These are phyloP conservation scores for Lophura swinhoii DNA, from an alignment of 2,797 vertebrate genomes.

Conservation along the genomic window DNA sequence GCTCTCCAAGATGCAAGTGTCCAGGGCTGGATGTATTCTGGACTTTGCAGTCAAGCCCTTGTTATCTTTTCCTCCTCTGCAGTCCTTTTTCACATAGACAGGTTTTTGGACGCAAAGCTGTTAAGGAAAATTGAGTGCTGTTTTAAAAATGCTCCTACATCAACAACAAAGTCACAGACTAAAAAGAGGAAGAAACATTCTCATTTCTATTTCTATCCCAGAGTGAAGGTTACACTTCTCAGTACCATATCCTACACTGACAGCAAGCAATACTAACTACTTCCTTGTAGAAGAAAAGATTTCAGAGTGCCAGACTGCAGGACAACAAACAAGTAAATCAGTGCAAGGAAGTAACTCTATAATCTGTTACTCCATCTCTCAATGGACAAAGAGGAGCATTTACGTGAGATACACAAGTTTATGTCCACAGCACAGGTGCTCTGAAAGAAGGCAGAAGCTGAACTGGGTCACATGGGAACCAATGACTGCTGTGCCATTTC, in stretches of 20 bases:
- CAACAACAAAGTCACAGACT: not conserved
- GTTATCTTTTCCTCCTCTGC: conserved; percentile 85
- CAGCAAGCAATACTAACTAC: not conserved
- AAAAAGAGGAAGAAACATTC: not conserved
- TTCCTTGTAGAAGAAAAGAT: not conserved
- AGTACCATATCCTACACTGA: not conserved
- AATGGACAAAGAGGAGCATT: not conserved
- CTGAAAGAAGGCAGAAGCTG: not conserved
- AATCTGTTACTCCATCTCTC: not conserved
- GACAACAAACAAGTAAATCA: not conserved
- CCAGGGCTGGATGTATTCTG: not conserved
- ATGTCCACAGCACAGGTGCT: not conserved
- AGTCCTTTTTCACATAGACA: conserved; percentile 89
- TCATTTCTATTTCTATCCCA: not conserved
- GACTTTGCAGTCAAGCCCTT: not conserved
- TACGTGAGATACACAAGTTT: not conserved
- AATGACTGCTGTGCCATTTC: not conserved
- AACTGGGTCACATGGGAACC: not conserved
- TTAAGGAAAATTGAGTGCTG: not conserved
- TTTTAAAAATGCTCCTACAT: not conserved
- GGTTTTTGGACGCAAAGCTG: conserved; percentile 95
- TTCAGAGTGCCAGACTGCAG: not conserved
- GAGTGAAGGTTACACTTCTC: not conserved
- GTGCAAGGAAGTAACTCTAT: not conserved
- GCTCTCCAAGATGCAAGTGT: not conserved